Base-by-base conservation (phyloP, 2,797 vertebrate species). In the Lagodon rhomboides region DNA sequence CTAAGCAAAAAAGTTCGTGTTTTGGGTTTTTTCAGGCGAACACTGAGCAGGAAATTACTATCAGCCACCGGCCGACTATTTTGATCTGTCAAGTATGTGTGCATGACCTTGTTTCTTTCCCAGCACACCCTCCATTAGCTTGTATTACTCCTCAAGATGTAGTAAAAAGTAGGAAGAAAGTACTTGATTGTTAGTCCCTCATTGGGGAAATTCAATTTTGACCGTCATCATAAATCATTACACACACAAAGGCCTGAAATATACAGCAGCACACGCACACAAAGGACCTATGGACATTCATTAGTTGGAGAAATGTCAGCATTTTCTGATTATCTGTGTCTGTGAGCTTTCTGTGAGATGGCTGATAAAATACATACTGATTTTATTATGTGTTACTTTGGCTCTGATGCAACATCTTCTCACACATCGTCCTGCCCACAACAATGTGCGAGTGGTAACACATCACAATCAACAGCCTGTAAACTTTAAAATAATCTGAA, bases 21-120 rank as follows among this genome's bases (percentile, higher is more conserved):
- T 56, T 9, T 43, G 50, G 25, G 20, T 62, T 23, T 23, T 67
- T 23, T 59, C 50, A 20, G 11, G 43, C 70, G 34, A 11, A 60
- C 15, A 34, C 25, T 22, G 12, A 17, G 8, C 44, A 79, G 61
- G 27, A 60, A 64, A 41, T 51, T 15, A 25, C 46, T 11, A 47
- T 49, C 38, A 56, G 12, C 41, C 71, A 67, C 8, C 15, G 25
- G 49, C n/a, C 50, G 30, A 53, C 53, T 49, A 23, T 25, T 68
- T 17, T 56, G 47, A 22, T 79, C 20, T 82, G 66, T n/a, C n/a
- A 55, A 43, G 25, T 59, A 18, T 68, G n/a, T 68, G 38, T 58
- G 8, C 44, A 58, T 34, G 13, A 58, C 38, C 38, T 38, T n/a
- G n/a, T 38, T 59, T 67, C 0, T 60, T 55, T 63, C 66, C 43